Percentiles rank a stretch among this genome's conserved stretches.
phyloP scores from a whole-genome alignment of 2,797 vertebrate genomes.

The Lepilemur septentrionalis region DNA sequence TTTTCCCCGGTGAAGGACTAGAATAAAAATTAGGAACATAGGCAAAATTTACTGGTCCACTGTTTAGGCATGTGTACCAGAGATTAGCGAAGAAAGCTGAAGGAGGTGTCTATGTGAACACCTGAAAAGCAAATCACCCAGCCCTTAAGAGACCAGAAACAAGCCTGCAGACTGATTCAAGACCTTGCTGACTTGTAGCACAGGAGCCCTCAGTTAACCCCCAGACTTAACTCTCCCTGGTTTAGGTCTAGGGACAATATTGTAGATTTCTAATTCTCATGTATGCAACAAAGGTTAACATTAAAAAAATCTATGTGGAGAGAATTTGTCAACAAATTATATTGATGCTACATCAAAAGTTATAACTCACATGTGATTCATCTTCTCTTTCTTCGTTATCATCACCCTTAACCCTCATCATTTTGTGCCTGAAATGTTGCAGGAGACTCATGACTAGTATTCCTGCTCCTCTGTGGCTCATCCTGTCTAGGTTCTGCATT shows the following conservation, averaged over 20 bases:
- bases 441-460: neutral
- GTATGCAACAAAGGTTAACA: neutral
- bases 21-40: neutral
- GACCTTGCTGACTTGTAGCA: neutral
- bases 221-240: neutral
- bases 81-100: neutral
- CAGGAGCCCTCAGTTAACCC: neutral
- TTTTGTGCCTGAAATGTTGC: neutral
- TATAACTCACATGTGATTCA: neutral
- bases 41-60: neutral
- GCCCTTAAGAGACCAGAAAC: neutral
- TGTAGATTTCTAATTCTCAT: neutral
- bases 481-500: neutral
- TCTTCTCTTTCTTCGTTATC: neutral
- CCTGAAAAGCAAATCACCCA: neutral
- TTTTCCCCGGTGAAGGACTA: neutral
- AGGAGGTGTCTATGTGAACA: neutral
- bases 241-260: neutral
- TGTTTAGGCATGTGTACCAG: neutral
- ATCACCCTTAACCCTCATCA: neutral
- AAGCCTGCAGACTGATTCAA: neutral
- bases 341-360: neutral
- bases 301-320: neutral
- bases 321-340: neutral
- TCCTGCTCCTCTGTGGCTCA: neutral